Base-by-base conservation (phyloP, 2,797 vertebrate genomes). In the Hydrocynus forskahlii region DNA sequence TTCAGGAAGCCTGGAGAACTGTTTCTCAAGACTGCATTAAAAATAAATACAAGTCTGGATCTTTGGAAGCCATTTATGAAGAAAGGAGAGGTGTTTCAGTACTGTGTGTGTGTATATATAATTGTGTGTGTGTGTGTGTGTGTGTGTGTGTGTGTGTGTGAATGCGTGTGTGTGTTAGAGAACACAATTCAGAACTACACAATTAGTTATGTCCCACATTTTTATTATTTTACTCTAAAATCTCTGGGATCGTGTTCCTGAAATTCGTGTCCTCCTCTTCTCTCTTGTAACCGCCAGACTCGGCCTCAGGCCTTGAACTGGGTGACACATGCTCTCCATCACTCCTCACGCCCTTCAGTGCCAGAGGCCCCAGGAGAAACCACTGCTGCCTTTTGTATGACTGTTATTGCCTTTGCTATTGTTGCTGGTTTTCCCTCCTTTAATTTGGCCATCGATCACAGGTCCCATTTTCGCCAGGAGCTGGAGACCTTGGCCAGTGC, bases 401-500 rank as follows among this genome's bases (percentile, higher is more conserved):
- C 16, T 57, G 38, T 55, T 59, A 59, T 75, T 17, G 4, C 35
- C 57, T 64, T 66, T 76, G 63, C 38, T 62, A 75, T 82, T 72
- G 70, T 72, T 80, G 60, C 57, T 63, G 40, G 50, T 82, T 81
- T 79, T 21, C 68, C 60, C 23, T 80, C 13, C 75, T 89, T 90
- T 88, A 85, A 90, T 90, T 87, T 80, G 75, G 0, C 59, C 85
- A 92, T 92, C 87, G 84, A 89, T 93, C 91, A 91, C 80, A 85
- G 81, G 83, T 73, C 66, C 78, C 69, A 75, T 76, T 72, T 72
- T 68, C 88, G 79, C 60, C 74, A 75, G n/a, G 60, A 83, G 75
- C 35, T 21, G 2, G 7, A 68, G 81, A 89, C 86, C 86, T 87
- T 75, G 75, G 83, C 89, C 83, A 86, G 85, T 38, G 74, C 83